Conservation (phyloP, 2,113 vertebrate species). For the Philantomba maxwellii region DNA sequence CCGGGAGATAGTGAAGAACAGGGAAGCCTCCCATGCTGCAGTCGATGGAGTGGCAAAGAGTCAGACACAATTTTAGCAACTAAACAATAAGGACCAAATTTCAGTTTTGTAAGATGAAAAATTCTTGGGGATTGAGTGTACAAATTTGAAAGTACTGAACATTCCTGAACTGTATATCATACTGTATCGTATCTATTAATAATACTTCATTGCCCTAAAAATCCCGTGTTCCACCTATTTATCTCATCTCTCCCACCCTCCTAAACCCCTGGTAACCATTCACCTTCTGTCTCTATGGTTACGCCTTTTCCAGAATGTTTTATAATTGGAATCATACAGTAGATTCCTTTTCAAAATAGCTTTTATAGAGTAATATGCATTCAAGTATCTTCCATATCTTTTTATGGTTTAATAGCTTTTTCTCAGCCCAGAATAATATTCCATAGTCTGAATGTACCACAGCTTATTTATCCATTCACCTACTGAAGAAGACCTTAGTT, state of each 20-base stretch:
- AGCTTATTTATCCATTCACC: background rate
- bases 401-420: background rate
- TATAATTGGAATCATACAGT: background rate
- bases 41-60: background rate
- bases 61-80: background rate
- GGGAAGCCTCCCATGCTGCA: background rate
- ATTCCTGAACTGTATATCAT: background rate
- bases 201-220: background rate
- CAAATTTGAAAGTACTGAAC: background rate
- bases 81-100: background rate
- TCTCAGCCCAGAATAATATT: background rate
- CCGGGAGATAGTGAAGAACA: background rate
- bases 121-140: background rate
- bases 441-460: background rate
- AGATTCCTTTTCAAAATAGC: background rate
- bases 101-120: background rate
- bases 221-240: background rate
- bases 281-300: background rate
- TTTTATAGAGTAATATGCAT: background rate
- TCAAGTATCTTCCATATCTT: background rate
- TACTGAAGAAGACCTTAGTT: background rate
- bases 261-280: background rate
- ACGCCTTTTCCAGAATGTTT: background rate
- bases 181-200: background rate
- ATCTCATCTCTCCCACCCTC: background rate